A percentile compares a stretch with the other conserved stretches of the same genome.
phyloP scores from a whole-genome alignment of 2,888 invertebrate species.

The Antheraea yamamai region DNA sequence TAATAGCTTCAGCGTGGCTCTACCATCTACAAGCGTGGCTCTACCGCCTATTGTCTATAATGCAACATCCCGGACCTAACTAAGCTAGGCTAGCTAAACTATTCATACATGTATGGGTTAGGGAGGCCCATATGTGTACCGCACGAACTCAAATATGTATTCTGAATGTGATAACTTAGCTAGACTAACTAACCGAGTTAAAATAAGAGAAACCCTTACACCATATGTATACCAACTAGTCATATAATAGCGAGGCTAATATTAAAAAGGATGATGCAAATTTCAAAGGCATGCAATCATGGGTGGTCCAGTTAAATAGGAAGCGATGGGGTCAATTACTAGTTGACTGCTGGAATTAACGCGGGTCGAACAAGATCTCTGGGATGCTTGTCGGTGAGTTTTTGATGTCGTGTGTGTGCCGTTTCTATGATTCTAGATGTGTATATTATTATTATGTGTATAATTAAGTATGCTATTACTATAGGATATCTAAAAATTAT shows the following conservation, averaged over 20 bases:
- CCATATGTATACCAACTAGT: background rate
- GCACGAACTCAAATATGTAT: no score
- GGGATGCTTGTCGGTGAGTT: background rate
- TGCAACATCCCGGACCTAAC: no score
- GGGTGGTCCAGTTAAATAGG: conserved; percentile 64
- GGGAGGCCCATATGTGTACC: no score
- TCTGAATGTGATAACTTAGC: no score
- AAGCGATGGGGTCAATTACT: conserved; percentile 68
- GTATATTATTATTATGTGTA: background rate
- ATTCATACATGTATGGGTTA: no score
- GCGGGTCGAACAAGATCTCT: conserved; percentile 22
- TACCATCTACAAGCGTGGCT: no score
- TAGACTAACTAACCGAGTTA: no score
- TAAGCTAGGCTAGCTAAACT: no score
- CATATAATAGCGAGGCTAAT: background rate
- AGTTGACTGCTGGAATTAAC: conserved; percentile 66
- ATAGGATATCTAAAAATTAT: no score
- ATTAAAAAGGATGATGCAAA: conserved; percentile 35
- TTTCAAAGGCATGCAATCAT: conserved; percentile 30
- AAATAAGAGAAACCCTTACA: background rate
- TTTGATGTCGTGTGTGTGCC: background rate
- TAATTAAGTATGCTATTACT: background rate
- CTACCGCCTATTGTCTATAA: no score
- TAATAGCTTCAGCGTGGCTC: no score
- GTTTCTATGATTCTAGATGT: background rate